Evolutionary conservation across 2,797 vertebrate genomes (phyloP).

Genomic region (Pseudomugil tenellus): DNA sequence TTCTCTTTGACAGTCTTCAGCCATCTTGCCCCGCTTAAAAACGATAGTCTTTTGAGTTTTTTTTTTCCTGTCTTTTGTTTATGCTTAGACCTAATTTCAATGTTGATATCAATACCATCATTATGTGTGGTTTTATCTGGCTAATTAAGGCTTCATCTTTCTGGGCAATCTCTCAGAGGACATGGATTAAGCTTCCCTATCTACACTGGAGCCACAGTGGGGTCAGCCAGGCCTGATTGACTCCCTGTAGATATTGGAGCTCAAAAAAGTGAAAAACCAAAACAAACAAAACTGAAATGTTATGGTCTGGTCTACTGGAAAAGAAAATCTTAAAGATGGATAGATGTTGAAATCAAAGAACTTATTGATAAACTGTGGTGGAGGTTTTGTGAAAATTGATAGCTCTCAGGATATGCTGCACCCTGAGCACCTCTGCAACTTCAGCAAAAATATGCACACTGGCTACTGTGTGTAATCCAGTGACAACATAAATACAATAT

Average conservation of each 20-base stretch:
- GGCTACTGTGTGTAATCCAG: background rate
- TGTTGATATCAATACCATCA: constrained; percentile 74
- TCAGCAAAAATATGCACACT: background rate
- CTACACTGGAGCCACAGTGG: constrained; percentile 50
- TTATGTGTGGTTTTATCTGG: constrained; percentile 79
- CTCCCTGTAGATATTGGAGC: constrained; percentile 12
- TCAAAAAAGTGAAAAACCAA: background rate
- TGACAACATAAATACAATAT: background rate
- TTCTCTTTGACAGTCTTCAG: constrained; percentile 19
- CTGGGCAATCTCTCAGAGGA: constrained; percentile 78
- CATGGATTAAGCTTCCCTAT: constrained; percentile 77
- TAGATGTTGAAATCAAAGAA: constrained; percentile 10
- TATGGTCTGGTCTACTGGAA: background rate
- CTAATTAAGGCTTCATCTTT: constrained; percentile 84
- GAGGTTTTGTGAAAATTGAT: constrained; percentile 11
- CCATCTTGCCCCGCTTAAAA: constrained; percentile 36
- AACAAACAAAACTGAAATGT: background rate
- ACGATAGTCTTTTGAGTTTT: constrained; percentile 25
- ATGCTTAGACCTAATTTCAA: constrained; percentile 63
- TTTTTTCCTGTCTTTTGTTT: constrained; percentile 35
- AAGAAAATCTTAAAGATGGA: constrained; percentile 11
- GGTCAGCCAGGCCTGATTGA: constrained; percentile 33
- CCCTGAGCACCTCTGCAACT: background rate
- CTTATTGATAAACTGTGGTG: constrained; percentile 22
- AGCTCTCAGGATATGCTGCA: background rate